A percentile compares a stretch with the other conserved stretches of the same genome.
phyloP scores from a whole-genome alignment of 2,888 invertebrate species.

The Coelinius sp. region DNA sequence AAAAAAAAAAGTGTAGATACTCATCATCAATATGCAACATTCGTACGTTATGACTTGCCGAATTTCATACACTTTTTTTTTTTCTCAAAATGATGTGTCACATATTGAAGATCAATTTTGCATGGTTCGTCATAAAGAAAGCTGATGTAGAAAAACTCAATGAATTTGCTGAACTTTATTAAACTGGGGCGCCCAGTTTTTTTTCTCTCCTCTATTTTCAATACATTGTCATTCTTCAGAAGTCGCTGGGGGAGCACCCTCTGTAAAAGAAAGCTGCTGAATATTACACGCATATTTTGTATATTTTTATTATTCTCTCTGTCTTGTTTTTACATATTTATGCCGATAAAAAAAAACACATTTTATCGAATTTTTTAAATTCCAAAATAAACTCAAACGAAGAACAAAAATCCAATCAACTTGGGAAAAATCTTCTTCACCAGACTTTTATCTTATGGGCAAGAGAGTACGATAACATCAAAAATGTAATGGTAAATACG shows the following conservation, averaged over 20 bases:
- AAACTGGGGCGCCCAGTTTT: slow-evolving; percentile 10
- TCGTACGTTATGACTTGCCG: slow-evolving; percentile 32
- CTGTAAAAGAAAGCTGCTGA: background rate
- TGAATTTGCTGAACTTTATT: slow-evolving; percentile 15
- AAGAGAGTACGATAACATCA: background rate
- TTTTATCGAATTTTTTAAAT: background rate
- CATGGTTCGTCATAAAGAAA: slow-evolving; percentile 46
- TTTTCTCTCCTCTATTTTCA: slow-evolving; percentile 11
- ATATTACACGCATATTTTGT: slow-evolving; percentile 10
- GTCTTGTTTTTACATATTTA: background rate
- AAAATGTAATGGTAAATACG: background rate
- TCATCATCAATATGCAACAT: slow-evolving; percentile 35
- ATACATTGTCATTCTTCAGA: slow-evolving; percentile 12
- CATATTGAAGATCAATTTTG: slow-evolving; percentile 49
- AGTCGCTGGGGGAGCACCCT: background rate
- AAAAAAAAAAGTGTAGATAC: background rate
- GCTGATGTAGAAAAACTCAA: slow-evolving; percentile 4
- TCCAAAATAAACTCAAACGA: background rate
- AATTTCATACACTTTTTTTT: slow-evolving; percentile 28
- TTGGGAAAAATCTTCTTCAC: background rate
- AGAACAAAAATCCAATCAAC: background rate
- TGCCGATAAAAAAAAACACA: background rate
- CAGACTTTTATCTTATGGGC: slow-evolving; percentile 9
- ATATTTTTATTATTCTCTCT: background rate
- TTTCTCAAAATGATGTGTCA: slow-evolving; percentile 31